Percentiles rank a stretch among this genome's conserved stretches.
Evolutionary conservation across 2,888 invertebrate species (phyloP).

Genomic region (Eupithecia vulgata): DNA sequence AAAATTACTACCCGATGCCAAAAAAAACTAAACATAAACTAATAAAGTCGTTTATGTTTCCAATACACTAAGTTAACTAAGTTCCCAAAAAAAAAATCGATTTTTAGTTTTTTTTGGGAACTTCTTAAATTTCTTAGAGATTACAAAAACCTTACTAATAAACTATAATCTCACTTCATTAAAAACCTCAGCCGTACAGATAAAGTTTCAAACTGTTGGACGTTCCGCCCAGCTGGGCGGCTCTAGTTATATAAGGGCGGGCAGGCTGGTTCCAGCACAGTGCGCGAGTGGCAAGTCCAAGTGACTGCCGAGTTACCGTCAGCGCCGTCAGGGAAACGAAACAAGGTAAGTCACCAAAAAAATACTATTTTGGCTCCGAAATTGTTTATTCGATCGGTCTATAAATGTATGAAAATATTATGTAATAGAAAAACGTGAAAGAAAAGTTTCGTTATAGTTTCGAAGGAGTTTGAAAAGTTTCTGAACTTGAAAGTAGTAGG

Average conservation of each 20-base stretch:
- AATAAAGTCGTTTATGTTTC: no score
- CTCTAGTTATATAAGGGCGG: conserved; percentile 46
- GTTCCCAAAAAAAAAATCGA: no score
- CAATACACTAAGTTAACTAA: no score
- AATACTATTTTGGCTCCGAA: background rate
- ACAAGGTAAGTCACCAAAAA: conserved; percentile 35
- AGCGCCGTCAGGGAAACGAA: conserved; percentile 22
- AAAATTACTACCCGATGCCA: background rate
- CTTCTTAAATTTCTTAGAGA: no score
- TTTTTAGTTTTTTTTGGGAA: no score
- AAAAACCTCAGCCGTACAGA: conserved; percentile 2
- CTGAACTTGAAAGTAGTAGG: background rate
- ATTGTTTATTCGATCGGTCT: background rate
- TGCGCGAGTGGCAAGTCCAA: conserved; percentile 35
- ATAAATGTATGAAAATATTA: background rate
- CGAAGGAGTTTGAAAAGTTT: background rate
- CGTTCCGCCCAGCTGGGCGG: conserved; percentile 46
- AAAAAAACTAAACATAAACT: background rate
- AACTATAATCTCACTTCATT: background rate
- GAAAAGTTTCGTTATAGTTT: background rate
- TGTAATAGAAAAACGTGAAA: background rate
- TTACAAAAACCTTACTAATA: background rate
- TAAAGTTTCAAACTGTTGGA: conserved; percentile 30
- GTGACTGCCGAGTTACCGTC: conserved; percentile 32
- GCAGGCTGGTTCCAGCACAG: conserved; percentile 40